Evolutionary conservation across 64 coral and sea anemone species (phyloP).

Genomic region (Montipora cactus): DNA sequence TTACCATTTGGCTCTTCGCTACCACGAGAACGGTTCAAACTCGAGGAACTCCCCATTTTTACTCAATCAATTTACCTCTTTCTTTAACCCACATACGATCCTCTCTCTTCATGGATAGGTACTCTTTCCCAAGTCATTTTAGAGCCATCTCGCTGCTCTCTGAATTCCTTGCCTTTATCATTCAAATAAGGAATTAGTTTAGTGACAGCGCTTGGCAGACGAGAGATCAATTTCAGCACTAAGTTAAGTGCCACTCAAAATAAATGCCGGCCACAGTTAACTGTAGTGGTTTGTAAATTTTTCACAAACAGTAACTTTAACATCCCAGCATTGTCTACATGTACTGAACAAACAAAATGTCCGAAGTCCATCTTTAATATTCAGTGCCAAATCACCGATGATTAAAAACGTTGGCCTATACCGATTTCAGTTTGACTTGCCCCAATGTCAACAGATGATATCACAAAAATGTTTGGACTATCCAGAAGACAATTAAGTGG

Average conservation of each 20-base stretch:
- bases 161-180: constrained; percentile 37
- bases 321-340: too few species aligned
- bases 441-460: too few species aligned
- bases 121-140: neutral
- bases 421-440: too few species aligned
- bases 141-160: neutral
- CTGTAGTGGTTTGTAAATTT: neutral
- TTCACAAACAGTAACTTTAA: neutral
- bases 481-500: neutral
- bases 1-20: constrained; percentile 9
- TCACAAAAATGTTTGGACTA: neutral
- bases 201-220: neutral
- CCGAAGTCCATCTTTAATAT: too few species aligned
- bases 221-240: neutral
- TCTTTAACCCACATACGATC: neutral
- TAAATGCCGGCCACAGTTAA: neutral
- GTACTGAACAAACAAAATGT: too few species aligned
- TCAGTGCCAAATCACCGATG: too few species aligned
- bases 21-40: neutral
- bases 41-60: constrained; percentile 55
- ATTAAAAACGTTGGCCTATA: too few species aligned
- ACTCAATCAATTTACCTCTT: neutral
- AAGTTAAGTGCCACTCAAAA: neutral
- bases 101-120: neutral
- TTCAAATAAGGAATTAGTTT: constrained; percentile 15